A percentile compares a stretch with the other conserved stretches of the same genome.
Evolutionary conservation across 2,113 vertebrate species (phyloP).

Genomic region (Quiscalus mexicanus): DNA sequence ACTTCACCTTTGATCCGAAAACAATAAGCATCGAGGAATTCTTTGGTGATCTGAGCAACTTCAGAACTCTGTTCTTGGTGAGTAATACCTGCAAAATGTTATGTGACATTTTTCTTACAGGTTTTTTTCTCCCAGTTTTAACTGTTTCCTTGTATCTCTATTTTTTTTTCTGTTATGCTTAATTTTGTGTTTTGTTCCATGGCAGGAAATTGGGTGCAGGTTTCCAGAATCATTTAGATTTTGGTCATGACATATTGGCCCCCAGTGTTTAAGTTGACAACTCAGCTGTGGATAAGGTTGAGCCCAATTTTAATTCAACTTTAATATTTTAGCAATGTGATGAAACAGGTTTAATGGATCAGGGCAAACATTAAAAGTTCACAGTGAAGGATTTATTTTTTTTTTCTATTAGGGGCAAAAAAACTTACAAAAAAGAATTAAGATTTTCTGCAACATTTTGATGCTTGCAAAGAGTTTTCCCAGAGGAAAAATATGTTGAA

Average conservation of each 20-base stretch:
- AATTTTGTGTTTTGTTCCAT: slow-evolving; percentile 22
- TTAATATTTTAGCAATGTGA: background rate
- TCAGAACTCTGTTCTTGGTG: slow-evolving; percentile 90
- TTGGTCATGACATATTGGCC: background rate
- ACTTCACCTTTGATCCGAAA: slow-evolving; percentile 90
- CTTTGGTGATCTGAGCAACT: slow-evolving; percentile 91
- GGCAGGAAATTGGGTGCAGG: background rate
- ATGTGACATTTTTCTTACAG: rapidly evolving
- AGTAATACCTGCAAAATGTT: slow-evolving; percentile 71
- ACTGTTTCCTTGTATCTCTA: background rate
- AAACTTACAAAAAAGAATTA: background rate
- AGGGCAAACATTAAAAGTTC: slow-evolving; percentile 26
- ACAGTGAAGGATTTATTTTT: background rate
- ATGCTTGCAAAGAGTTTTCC: background rate
- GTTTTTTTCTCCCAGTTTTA: background rate
- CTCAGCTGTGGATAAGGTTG: background rate
- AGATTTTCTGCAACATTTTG: background rate
- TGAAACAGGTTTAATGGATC: background rate
- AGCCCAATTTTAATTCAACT: background rate
- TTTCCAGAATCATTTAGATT: slow-evolving; percentile 22
- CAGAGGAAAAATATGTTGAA: background rate
- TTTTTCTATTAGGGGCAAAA: background rate
- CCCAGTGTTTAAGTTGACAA: background rate
- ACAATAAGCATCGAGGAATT: slow-evolving; percentile 89
- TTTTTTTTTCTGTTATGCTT: background rate